Evolutionary conservation across 2,797 vertebrate genomes (phyloP), one percentile per base, ranked within the genome.

Genomic region (Eulemur rubriventer): DNA sequence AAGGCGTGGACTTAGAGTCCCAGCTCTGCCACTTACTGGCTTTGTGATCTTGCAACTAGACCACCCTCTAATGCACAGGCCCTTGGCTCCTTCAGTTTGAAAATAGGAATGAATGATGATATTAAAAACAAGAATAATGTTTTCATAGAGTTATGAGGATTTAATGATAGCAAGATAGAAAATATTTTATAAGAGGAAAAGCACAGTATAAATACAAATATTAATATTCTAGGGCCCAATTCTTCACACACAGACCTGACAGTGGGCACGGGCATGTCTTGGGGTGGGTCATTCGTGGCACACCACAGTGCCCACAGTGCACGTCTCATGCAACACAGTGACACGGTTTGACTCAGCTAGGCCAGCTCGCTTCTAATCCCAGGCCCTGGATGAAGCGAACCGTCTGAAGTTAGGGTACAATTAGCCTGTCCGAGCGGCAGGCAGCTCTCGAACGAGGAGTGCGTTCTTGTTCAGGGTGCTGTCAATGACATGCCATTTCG

Each of bases 391-490:
- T 82, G 82, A 43, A 7, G 91, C 72, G 8, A 96, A 57, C 57
- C 94, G 61, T 91, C 96, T 93, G 95, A 97, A 97, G 65, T 87
- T 96, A 41, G 92, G 75, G 81, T 72, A 35, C 90, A 59, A 88
- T 97, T 91, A 93, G 67, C 59, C 91, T 96, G 55, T 97, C 98
- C 93, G 81, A 94, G 94, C 0, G 63, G 48, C 2, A 92, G 97
- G 91, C 95, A 95, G 46, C 95, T 95, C 86, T 96, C 91, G 88
- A 81, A 94, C 92, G 95, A 96, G 91, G 97, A 92, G 67, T 93
- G 95, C 78, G 95, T 97, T 97, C 95, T 96, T 59, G 96, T 97
- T 98, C 59, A 69, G 92, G 96, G 97, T 93, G 93, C 95, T 85
- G 65, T 89, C 97, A 80, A 94, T 96, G 95, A 97, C 97, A 73